Base-by-base conservation (phyloP, 1,140 invertebrate genomes). In the Akabosia matsudoensis region DNA sequence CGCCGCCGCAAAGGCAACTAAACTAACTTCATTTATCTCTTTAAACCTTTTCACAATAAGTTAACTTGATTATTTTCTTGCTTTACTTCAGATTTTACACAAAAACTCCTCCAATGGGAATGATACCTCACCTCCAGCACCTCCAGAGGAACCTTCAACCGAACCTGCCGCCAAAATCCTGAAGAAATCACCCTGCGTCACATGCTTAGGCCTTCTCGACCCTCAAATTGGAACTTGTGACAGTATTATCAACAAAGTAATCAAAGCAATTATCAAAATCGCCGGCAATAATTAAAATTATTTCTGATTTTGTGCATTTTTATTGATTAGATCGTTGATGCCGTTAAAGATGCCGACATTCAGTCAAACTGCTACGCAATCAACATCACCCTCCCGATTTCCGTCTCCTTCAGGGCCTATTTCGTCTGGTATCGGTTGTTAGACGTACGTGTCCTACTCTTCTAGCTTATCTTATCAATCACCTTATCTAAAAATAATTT, bases 141-240 rank as follows among this genome's bases (percentile, higher is more conserved):
- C n/a, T n/a, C n/a, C n/a, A n/a, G n/a, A n/a, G n/a, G n/a, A n/a
- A n/a, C n/a, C n/a, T n/a, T n/a, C 13, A 37, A 34, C 74, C n/a
- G 72, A 79, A 71, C 67, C 31, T 31, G 34, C 78, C 70, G 30
- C 61, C 24, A 81, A 83, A 37, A 73, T 80, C 24, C 54, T 72
- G 34, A 82, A 82, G 76, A 76, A 14, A 61, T 78, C 75, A 74
- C 77, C 85, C 3, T 92, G 91, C 80, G 79, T 87, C 0, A 84
- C 85, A 10, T 92, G 91, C 83, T 80, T 92, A 45, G 90, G 89
- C 51, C 84, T 91, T n/a, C 86, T 91, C 28, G 87, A 90, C 76
- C 80, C 87, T 76, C 80, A 84, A 7, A 83, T 84, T 75, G 83
- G 87, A 75, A 81, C 83, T 87, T 16, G 84, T 82, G 73, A 81